Percentiles rank a stretch among this genome's conserved stretches.
Conservation (phyloP, 2,797 vertebrate species). For the Peromyscus attwateri region DNA sequence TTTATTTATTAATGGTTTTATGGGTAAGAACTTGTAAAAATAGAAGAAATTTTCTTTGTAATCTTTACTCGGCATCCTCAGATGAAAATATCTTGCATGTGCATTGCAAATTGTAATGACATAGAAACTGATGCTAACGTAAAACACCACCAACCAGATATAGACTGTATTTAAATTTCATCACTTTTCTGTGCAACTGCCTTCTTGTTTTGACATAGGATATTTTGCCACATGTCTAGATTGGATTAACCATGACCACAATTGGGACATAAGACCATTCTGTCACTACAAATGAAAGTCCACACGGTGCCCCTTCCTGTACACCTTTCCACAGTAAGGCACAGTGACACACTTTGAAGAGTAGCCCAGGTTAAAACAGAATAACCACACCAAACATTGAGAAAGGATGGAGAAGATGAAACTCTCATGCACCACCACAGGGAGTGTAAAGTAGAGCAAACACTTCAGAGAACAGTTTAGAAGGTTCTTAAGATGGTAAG, state of each 20-base stretch:
- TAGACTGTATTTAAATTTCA: not conserved
- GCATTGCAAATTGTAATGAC: not conserved
- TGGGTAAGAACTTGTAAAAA: slow-evolving; percentile 25
- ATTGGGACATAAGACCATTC: not conserved
- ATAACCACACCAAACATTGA: not conserved
- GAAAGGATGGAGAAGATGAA: not conserved
- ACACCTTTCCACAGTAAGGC: not conserved
- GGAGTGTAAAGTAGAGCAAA: no score
- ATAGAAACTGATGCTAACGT: not conserved
- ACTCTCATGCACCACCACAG: not conserved
- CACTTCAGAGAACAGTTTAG: not conserved
- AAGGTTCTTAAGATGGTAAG: not conserved
- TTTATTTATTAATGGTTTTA: slow-evolving; percentile 16
- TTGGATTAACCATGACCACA: not conserved
- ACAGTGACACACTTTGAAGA: not conserved
- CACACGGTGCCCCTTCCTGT: not conserved
- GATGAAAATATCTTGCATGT: not conserved
- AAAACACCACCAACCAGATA: not conserved
- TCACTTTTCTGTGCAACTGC: not conserved
- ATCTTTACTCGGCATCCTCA: not conserved
- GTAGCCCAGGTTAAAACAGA: not conserved
- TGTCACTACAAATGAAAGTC: not conserved
- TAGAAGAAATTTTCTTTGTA: not conserved
- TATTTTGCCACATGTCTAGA: not conserved
- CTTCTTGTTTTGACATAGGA: not conserved